Conservation (phyloP, 2,888 invertebrate species). For the Xanthorhoe designata region DNA sequence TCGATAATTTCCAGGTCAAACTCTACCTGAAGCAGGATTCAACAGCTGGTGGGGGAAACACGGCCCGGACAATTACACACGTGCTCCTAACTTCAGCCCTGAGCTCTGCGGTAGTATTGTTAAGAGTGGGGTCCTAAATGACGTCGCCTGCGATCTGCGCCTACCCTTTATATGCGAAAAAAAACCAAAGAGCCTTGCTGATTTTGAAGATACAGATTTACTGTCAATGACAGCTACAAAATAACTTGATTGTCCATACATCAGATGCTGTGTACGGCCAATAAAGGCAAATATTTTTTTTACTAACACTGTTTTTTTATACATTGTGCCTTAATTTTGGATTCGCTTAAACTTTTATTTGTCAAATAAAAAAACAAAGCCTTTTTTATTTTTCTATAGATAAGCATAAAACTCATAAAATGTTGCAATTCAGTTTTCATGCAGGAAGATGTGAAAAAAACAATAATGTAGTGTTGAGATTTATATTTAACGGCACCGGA, state of each 20-base stretch:
- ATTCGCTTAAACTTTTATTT: no score
- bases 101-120: constrained; percentile 54
- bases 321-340: no score
- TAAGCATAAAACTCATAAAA: not conserved
- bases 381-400: no score
- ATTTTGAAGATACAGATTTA: not conserved
- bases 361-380: no score
- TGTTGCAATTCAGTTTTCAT: constrained; percentile 39
- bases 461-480: constrained; percentile 51
- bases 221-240: no score
- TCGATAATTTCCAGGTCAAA: constrained; percentile 53
- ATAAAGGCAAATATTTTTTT: no score
- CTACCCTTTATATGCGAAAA: constrained; percentile 37
- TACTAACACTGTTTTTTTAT: no score
- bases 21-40: constrained; percentile 56
- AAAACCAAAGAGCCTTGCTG: constrained; percentile 22
- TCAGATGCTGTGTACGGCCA: no score
- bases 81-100: constrained; percentile 17
- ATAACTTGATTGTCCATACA: no score
- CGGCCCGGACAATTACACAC: constrained; percentile 50
- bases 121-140: constrained; percentile 48
- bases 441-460: constrained; percentile 36
- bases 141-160: constrained; percentile 49
- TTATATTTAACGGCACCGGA: constrained; percentile 52
- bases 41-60: constrained; percentile 47